Evolutionary conservation across 2,888 invertebrate genomes (phyloP).

Genomic region (Pimpla rufipes): DNA sequence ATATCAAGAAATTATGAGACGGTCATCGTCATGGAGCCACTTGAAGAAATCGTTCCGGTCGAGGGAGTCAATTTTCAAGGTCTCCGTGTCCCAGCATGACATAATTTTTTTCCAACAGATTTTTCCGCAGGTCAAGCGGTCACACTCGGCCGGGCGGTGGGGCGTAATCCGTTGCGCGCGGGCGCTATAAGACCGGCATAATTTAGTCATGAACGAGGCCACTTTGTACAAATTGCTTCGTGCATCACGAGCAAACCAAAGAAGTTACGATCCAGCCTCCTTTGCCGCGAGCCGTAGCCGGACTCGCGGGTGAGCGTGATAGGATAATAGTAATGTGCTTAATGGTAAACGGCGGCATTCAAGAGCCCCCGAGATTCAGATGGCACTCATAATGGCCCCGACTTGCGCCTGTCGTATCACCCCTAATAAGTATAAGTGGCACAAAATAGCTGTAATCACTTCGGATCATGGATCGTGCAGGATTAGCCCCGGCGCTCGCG

Average conservation of each 20-base stretch:
- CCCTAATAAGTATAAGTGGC: conserved; percentile 85
- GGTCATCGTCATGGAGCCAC: too few species aligned
- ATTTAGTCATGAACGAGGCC: conserved; percentile 85
- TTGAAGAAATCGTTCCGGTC: too few species aligned
- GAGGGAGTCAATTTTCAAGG: too few species aligned
- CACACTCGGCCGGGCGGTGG: conserved; percentile 40
- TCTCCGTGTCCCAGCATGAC: too few species aligned
- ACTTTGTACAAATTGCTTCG: conserved; percentile 84
- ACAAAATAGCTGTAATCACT: conserved; percentile 85
- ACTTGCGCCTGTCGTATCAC: conserved; percentile 81
- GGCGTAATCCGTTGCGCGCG: conserved; percentile 72
- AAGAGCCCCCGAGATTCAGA: conserved; percentile 84
- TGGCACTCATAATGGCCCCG: conserved; percentile 84
- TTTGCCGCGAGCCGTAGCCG: conserved; percentile 55
- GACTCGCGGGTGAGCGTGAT: conserved; percentile 81
- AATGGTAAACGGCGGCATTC: conserved; percentile 85
- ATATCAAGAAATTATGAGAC: too few species aligned
- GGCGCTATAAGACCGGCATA: conserved; percentile 84
- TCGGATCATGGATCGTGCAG: conserved; percentile 69
- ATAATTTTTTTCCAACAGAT: not conserved
- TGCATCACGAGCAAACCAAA: conserved; percentile 79
- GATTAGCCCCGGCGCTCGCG: too few species aligned
- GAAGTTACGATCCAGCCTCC: conserved; percentile 51
- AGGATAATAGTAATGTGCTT: conserved; percentile 86
- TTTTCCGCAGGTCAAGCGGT: conserved; percentile 68